Evolutionary conservation across 2,888 invertebrate genomes (phyloP), one percentile per base, ranked within the genome.

Genomic region (Pollenia griseotomentosa): DNA sequence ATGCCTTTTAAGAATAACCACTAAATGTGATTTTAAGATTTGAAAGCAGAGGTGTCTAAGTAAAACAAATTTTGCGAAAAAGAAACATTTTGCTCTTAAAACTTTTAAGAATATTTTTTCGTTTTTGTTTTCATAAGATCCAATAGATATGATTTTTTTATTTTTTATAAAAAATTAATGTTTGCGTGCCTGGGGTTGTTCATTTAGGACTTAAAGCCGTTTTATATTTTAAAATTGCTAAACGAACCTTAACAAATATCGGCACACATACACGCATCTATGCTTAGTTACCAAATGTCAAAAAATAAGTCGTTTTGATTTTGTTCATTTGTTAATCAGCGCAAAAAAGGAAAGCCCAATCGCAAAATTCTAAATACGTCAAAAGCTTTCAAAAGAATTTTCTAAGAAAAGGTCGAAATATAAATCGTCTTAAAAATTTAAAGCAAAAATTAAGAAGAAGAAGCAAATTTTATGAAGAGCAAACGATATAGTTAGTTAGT

Each of bases 251-350:
- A 11, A n/a, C 9, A 40, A 0, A 61, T 9, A 61, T n/a, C n/a
- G n/a, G 19, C 19, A 19, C 19, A 19, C 19, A 19, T 2, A 19
- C 19, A 33, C 33, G 1, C 33, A 33, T 11, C 11, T 12, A 7
- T 53, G 8, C n/a, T 53, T 16, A 23, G 19, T 19, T 55, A 19
- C 10, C 55, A 63, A 16, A 19, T 42, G 44, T 63, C 16, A 16
- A 40, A 63, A 57, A 23, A 57, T 23, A 23, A 57, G 23, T 57
- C 57, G 57, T 11, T 57, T 57, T 23, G 57, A 57, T 57, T 57
- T 57, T 57, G 12, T 57, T 57, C 12, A 57, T 57, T 57, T 57
- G 53, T 53, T 53, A 16, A 16, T 2, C 33, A 33, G 4, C 33
- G 33, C 33, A 33, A 53, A 53, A 23, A 23, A 23, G 2, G 23